These are phyloP conservation scores for Columba guinea DNA, from an alignment of 2,797 vertebrate genomes.

Conservation along the genomic window DNA sequence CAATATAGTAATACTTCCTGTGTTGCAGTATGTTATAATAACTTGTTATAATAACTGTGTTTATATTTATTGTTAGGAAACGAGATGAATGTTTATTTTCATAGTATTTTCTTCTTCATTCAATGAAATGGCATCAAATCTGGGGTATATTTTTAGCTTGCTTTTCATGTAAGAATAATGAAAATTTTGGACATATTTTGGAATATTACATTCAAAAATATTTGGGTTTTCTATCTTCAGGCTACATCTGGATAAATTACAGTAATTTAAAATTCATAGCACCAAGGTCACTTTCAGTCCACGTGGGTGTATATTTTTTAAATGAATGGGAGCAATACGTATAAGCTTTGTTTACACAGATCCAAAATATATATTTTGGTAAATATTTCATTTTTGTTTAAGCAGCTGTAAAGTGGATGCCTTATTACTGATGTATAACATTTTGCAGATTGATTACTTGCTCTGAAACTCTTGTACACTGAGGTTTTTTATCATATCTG, in stretches of 20 bases:
- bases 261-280: conserved; percentile 35
- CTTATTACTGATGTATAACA: conserved; percentile 57
- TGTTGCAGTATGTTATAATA: conserved; percentile 73
- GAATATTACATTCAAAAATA: conserved; percentile 28
- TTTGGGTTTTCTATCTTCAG: conserved; percentile 51
- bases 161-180: conserved; percentile 44
- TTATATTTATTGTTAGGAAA: conserved; percentile 83
- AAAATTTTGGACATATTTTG: conserved; percentile 16
- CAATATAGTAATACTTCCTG: conserved; percentile 68
- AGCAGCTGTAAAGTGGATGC: conserved; percentile 59
- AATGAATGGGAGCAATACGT: conserved; percentile 55
- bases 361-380: conserved; percentile 65
- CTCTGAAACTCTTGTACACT: conserved; percentile 45
- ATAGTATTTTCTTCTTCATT: conserved; percentile 66
- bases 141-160: conserved; percentile 37
- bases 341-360: conserved; percentile 77
- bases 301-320: conserved; percentile 58
- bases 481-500: conserved; percentile 62
- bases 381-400: conserved; percentile 51
- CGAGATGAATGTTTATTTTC: conserved; percentile 74
- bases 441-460: conserved; percentile 59
- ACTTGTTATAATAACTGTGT: conserved; percentile 73
- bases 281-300: conserved; percentile 58
- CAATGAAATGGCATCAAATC: conserved; percentile 59
- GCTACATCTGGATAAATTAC: conserved; percentile 30